Conservation (phyloP, 2,888 invertebrate species). For the Lycia hirtaria region DNA sequence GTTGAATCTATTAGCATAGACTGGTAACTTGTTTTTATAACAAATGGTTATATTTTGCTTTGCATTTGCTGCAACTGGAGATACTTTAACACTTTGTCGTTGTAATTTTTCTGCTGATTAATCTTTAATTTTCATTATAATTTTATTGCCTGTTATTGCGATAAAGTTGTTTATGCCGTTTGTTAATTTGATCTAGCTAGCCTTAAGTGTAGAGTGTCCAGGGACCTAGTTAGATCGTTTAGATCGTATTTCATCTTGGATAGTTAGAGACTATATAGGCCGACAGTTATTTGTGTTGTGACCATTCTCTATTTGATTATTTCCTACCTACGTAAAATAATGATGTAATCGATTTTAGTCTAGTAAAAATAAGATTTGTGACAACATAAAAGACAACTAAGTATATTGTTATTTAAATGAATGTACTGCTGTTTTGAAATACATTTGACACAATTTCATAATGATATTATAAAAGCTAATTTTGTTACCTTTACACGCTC, state of each 20-base stretch:
- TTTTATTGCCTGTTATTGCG: not conserved
- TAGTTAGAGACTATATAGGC: constrained; percentile 17
- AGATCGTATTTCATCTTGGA: constrained; percentile 31
- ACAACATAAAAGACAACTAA: no score
- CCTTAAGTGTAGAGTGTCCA: constrained; percentile 4
- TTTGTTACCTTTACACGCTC: no score
- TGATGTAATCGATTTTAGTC: not conserved
- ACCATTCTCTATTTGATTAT: not conserved
- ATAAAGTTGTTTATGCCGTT: constrained; percentile 2
- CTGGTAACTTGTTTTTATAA: constrained; percentile 19
- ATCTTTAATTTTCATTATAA: not conserved
- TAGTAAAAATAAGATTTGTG: not conserved
- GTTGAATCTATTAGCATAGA: constrained; percentile 26
- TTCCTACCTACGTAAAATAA: not conserved
- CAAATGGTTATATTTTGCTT: constrained; percentile 17
- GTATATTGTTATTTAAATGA: no score
- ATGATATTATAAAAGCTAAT: no score
- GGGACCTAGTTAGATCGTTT: constrained; percentile 32
- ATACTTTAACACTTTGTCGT: constrained; percentile 5
- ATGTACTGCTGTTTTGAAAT: no score
- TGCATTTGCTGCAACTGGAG: not conserved
- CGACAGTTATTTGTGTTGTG: constrained; percentile 27
- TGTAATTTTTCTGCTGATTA: not conserved
- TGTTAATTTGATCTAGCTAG: not conserved
- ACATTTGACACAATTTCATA: no score